Evolutionary conservation across 2,113 vertebrate genomes (phyloP).

Genomic region (Baryphthengus martii): DNA sequence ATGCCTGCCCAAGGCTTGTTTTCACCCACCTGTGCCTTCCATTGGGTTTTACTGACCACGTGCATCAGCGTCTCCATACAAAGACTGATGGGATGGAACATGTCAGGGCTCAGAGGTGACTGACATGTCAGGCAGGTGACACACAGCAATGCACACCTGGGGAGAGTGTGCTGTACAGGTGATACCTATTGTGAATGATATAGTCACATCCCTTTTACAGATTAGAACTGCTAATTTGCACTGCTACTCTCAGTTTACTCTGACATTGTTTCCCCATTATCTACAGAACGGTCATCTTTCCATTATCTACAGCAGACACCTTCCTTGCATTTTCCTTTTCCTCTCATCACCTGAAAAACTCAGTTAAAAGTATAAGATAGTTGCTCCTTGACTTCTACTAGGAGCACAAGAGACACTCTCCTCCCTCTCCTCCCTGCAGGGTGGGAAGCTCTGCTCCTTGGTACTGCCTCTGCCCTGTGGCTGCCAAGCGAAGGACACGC

Average conservation of each 20-base stretch:
- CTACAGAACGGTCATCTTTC: not conserved
- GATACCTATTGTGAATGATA: not conserved
- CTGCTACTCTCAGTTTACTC: not conserved
- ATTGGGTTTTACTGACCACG: not conserved
- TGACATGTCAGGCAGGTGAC: too few species aligned
- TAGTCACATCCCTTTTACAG: not conserved
- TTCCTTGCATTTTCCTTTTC: not conserved
- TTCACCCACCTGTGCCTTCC: not conserved
- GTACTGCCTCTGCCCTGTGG: too few species aligned
- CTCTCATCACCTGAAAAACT: not conserved
- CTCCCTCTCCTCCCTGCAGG: rapidly evolving
- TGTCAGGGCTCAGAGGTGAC: too few species aligned
- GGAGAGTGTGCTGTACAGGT: not conserved
- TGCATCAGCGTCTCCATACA: rapidly evolving
- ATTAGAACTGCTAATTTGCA: not conserved
- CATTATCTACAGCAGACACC: not conserved
- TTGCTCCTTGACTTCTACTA: not conserved
- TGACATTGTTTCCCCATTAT: not conserved
- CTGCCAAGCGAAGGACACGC: rapidly evolving
- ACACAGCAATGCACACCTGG: rapidly evolving
- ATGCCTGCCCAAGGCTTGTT: not conserved
- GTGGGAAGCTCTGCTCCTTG: not conserved
- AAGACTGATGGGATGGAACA: rapidly evolving
- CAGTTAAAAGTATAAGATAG: not conserved
- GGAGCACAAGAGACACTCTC: not conserved